Evolutionary conservation across 2,797 vertebrate species (phyloP).

Genomic region (Meriones psammophilus): DNA sequence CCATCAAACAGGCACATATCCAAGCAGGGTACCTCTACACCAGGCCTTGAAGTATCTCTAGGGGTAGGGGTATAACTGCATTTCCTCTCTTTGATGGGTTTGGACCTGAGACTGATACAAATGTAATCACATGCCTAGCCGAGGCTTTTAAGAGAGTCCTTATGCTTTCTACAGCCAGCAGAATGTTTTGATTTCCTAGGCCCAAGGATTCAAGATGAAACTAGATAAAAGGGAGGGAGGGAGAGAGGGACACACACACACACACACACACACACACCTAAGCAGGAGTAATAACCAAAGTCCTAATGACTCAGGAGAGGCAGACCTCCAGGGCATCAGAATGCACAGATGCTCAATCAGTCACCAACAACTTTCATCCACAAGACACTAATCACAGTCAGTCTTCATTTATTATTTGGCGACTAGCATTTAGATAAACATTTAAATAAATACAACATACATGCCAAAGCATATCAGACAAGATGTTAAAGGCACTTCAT

Average conservation of each 20-base stretch:
- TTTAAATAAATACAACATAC: not conserved
- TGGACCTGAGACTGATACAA: too few relatives aligned
- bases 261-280: not conserved
- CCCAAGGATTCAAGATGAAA: not conserved
- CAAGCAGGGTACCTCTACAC: not conserved
- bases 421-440: not conserved
- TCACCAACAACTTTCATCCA: not conserved
- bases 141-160: not conserved
- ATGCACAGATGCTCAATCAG: not conserved
- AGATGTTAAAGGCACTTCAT: conserved; percentile 3
- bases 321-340: not conserved
- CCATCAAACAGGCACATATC: not conserved
- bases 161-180: not conserved
- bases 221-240: not conserved
- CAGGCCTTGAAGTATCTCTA: not conserved
- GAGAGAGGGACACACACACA: not conserved
- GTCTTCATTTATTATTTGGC: not conserved
- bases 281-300: not conserved
- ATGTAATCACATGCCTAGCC: not conserved
- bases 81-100: not conserved
- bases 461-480: conserved; percentile 7
- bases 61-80: not conserved
- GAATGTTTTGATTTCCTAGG: not conserved
- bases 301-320: not conserved
- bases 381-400: not conserved